A percentile compares a stretch with the other conserved stretches of the same genome.
phyloP scores from a whole-genome alignment of 2,797 vertebrate genomes.

The Sus cebifrons region DNA sequence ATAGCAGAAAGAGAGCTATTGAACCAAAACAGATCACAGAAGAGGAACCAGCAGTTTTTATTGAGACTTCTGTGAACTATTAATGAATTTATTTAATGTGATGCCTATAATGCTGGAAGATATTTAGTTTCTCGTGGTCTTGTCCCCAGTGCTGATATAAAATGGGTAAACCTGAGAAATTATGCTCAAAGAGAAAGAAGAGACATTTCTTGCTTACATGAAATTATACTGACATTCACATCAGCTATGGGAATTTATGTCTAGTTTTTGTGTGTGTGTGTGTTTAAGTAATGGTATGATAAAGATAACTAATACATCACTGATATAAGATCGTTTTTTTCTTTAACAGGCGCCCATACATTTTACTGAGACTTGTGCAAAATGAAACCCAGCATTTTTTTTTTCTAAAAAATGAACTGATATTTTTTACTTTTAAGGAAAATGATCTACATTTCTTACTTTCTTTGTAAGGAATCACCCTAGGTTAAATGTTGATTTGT shows the following conservation, averaged over 20 bases:
- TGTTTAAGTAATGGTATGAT: constrained; percentile 43
- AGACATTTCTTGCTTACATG: not conserved
- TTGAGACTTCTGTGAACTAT: not conserved
- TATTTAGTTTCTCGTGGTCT: not conserved
- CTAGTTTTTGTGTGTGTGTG: not conserved
- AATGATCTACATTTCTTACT: constrained; percentile 11
- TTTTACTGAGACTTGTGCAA: constrained; percentile 50
- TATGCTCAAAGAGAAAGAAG: constrained; percentile 20
- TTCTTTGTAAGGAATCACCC: not conserved
- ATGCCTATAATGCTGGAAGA: not conserved
- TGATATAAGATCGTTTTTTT: not conserved
- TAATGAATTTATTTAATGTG: not conserved
- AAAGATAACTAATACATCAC: constrained; percentile 2
- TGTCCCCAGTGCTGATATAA: not conserved
- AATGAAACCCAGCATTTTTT: not conserved
- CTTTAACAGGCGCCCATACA: not conserved
- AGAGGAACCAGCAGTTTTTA: not conserved
- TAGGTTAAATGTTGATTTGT: constrained; percentile 10
- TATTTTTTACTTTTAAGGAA: constrained; percentile 40
- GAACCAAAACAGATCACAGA: not conserved
- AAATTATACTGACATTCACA: constrained; percentile 43
- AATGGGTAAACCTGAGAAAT: constrained; percentile 58
- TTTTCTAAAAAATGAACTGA: not conserved
- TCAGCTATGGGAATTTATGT: constrained; percentile 8
- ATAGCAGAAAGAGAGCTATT: not conserved